phyloP scores from a whole-genome alignment of 2,797 vertebrate species.

The Hydrocynus forskahlii region DNA sequence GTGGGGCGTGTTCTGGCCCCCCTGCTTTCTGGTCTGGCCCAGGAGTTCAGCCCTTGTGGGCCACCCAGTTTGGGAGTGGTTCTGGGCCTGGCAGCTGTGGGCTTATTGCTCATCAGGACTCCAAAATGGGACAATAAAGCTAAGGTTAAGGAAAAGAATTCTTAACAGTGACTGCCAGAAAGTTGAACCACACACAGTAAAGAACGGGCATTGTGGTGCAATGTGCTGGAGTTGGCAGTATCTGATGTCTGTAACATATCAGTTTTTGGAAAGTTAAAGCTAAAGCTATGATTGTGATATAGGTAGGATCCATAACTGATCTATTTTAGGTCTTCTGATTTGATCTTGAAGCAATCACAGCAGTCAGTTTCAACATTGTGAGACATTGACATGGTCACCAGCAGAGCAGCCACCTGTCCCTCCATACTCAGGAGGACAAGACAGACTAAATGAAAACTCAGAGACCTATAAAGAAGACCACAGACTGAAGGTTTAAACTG shows the following conservation, averaged over 20 bases:
- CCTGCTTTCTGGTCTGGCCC: constrained; percentile 88
- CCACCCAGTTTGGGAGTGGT: constrained; percentile 86
- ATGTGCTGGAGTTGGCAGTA: constrained; percentile 15
- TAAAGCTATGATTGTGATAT: background rate
- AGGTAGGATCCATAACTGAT: background rate
- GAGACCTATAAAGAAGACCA: background rate
- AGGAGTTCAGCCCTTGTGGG: constrained; percentile 92
- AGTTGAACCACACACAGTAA: constrained; percentile 1
- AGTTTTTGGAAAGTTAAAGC: background rate
- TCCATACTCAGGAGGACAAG: background rate
- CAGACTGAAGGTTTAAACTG: background rate
- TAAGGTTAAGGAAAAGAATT: constrained; percentile 50
- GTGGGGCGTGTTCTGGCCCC: constrained; percentile 89
- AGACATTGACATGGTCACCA: background rate
- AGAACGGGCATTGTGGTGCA: constrained; percentile 14
- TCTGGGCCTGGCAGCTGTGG: constrained; percentile 84
- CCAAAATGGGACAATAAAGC: constrained; percentile 71
- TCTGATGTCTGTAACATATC: background rate
- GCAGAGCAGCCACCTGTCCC: background rate
- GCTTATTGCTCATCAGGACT: constrained; percentile 81
- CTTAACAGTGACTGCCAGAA: constrained; percentile 47
- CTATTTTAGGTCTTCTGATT: background rate
- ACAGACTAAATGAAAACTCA: background rate
- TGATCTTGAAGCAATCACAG: background rate
- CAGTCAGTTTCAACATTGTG: background rate